Percentiles rank a stretch among this genome's conserved stretches.
These are phyloP conservation scores for Acrobasis consociella DNA, from an alignment of 2,888 invertebrate genomes.

Conservation along the genomic window DNA sequence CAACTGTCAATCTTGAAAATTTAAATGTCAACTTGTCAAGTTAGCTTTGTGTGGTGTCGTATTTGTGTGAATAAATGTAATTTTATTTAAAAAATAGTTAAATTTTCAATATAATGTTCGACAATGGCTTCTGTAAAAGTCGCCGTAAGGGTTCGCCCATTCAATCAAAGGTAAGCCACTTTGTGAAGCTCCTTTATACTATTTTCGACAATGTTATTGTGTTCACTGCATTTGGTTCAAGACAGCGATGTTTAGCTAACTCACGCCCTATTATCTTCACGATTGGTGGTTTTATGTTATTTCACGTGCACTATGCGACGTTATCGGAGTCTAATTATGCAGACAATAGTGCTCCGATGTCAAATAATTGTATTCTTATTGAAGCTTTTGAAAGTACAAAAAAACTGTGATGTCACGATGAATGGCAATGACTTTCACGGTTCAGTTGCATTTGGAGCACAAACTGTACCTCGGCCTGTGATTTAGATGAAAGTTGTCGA, in stretches of 20 bases:
- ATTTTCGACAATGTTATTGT: slow-evolving; percentile 44
- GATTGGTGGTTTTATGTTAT: slow-evolving; percentile 38
- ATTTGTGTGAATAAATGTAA: slow-evolving; percentile 65
- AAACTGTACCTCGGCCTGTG: slow-evolving; percentile 70
- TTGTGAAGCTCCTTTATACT: slow-evolving; percentile 32
- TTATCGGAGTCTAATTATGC: slow-evolving; percentile 27
- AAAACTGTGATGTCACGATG: slow-evolving; percentile 75
- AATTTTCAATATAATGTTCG: slow-evolving; percentile 77
- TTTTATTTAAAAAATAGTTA: slow-evolving; percentile 54
- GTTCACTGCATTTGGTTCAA: slow-evolving; percentile 40
- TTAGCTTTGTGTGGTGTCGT: slow-evolving; percentile 63
- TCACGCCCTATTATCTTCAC: slow-evolving; percentile 46
- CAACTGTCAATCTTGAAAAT: slow-evolving; percentile 34
- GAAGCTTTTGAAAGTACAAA: slow-evolving; percentile 70
- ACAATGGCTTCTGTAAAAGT: slow-evolving; percentile 96
- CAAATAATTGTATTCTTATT: slow-evolving; percentile 30
- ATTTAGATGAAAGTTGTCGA: slow-evolving; percentile 73
- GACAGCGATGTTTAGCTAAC: slow-evolving; percentile 42
- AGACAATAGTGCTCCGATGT: slow-evolving; percentile 22
- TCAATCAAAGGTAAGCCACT: slow-evolving; percentile 89
- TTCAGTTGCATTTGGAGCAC: slow-evolving; percentile 78
- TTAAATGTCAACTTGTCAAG: slow-evolving; percentile 54
- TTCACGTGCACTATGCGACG: slow-evolving; percentile 32
- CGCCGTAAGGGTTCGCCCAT: slow-evolving; percentile 94
- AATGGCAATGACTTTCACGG: slow-evolving; percentile 81